Evolutionary conservation across 2,797 vertebrate genomes (phyloP).

Genomic region (Setipinna tenuifilis): DNA sequence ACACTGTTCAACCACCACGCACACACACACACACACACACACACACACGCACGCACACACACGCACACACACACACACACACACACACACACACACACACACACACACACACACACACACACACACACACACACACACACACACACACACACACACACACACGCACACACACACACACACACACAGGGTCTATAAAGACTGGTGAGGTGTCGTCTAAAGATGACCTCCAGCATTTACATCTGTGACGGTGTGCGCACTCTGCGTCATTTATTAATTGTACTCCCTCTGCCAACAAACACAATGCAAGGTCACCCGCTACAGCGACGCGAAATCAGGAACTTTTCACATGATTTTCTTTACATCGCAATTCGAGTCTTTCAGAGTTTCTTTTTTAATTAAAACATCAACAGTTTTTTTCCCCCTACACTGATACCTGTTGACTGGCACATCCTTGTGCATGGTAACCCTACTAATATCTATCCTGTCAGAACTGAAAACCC

Average conservation of each 20-base stretch:
- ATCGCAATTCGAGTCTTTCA: too few species aligned
- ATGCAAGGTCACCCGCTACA: background rate
- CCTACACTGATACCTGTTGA: too few species aligned
- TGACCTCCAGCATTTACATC: background rate
- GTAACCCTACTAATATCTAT: too few species aligned
- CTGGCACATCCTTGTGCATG: too few species aligned
- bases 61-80: background rate
- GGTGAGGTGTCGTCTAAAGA: background rate
- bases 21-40: constrained; percentile 9
- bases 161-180: background rate
- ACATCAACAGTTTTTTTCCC: too few species aligned
- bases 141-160: background rate
- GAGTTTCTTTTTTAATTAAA: too few species aligned
- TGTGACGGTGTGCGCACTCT: background rate
- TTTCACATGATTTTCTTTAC: too few species aligned
- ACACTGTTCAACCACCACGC: background rate
- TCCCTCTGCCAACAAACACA: background rate
- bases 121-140: background rate
- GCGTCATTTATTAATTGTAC: too few species aligned
- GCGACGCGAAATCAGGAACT: background rate
- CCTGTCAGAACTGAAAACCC: too few species aligned
- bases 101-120: background rate
- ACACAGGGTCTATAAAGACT: background rate
- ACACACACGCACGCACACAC: background rate
- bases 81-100: background rate